Percentiles rank a stretch among this genome's conserved stretches.
Evolutionary conservation across 1,140 invertebrate species (phyloP).

Genomic region (Ips nitidus): DNA sequence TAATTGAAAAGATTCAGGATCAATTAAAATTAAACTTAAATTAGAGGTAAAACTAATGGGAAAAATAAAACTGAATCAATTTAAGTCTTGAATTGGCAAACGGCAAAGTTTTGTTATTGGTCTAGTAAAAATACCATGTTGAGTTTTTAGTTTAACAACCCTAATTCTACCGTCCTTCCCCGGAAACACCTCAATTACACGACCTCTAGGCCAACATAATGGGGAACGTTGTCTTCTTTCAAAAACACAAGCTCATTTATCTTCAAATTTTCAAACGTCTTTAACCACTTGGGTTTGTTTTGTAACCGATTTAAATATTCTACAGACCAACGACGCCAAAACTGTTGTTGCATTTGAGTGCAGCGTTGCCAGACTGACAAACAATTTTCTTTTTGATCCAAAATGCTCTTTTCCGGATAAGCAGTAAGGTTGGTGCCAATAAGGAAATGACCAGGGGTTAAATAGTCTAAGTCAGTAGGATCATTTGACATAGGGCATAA

Average conservation of each 20-base stretch:
- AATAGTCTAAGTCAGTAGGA: constrained; percentile 38
- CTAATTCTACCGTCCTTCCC: constrained; percentile 13
- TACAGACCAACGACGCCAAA: constrained; percentile 41
- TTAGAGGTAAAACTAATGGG: no score
- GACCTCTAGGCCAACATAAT: constrained; percentile 45
- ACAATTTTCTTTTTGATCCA: constrained; percentile 26
- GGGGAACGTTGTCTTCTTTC: constrained; percentile 48
- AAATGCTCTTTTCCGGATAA: constrained; percentile 32
- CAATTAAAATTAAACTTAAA: no score
- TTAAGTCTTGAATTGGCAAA: constrained; percentile 7
- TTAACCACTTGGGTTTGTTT: constrained; percentile 37
- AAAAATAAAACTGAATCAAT: no score
- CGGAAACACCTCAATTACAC: constrained; percentile 28
- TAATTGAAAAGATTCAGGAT: no score
- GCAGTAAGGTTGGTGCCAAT: constrained; percentile 44
- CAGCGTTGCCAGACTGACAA: constrained; percentile 7
- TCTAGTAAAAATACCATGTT: constrained; percentile 10
- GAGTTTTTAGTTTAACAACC: constrained; percentile 19
- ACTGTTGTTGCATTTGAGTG: constrained; percentile 30
- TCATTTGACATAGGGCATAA: constrained; percentile 41
- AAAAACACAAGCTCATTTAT: constrained; percentile 46
- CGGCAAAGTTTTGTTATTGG: constrained; percentile 17
- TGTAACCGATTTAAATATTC: constrained; percentile 41
- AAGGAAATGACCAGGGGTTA: constrained; percentile 52
- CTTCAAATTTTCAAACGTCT: constrained; percentile 22